Conservation (phyloP, 2,797 vertebrate species). For the Rhinogobio ventralis region DNA sequence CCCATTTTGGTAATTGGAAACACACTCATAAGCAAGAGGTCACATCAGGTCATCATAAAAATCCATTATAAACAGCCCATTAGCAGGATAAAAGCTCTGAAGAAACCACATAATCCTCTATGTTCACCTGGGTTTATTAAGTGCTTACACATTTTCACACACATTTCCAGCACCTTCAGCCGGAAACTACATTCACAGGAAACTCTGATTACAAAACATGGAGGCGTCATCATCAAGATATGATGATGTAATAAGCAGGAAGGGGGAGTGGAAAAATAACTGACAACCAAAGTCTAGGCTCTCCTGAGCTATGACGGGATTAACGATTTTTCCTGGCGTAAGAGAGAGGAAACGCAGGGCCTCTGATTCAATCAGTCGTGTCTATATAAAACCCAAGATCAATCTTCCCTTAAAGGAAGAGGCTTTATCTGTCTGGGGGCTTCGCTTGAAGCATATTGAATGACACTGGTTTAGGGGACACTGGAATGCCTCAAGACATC, state of each 20-base stretch:
- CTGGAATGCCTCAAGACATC: not conserved
- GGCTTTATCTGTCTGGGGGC: conserved; percentile 20
- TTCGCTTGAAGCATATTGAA: conserved; percentile 11
- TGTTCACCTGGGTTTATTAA: not conserved
- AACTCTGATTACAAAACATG: not conserved
- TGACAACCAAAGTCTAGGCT: conserved; percentile 18
- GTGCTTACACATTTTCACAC: not conserved
- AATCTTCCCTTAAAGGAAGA: conserved; percentile 29
- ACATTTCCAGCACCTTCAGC: not conserved
- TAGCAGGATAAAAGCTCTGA: not conserved
- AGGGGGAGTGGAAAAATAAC: not conserved
- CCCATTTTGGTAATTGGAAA: not conserved
- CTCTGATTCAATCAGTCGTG: not conserved
- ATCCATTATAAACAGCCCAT: not conserved
- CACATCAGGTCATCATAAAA: not conserved
- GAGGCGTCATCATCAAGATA: conserved; percentile 28
- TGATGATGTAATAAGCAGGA: conserved; percentile 4
- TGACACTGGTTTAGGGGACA: conserved; percentile 24
- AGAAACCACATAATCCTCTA: not conserved
- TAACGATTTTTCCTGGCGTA: conserved; percentile 32
- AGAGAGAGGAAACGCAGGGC: not conserved
- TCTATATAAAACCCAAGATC: conserved; percentile 55
- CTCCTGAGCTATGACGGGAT: conserved; percentile 10
- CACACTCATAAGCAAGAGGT: not conserved
- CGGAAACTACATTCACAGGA: not conserved